Base-by-base conservation (phyloP, 2,113 vertebrate genomes). In the Pyrgilauda ruficollis region DNA sequence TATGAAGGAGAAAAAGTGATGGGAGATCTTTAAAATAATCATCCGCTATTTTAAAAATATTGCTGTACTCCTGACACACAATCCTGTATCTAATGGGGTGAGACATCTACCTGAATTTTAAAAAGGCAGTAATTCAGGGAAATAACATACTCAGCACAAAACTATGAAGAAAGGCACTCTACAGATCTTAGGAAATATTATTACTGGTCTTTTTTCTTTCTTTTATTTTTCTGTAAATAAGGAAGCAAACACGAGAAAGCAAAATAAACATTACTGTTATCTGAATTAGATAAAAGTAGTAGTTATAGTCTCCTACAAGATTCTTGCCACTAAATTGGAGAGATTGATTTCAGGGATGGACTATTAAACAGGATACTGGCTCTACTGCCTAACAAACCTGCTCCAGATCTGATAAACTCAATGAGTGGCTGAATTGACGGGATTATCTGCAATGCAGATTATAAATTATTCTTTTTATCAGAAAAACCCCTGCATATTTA, bases 301-400 rank as follows among this genome's bases (percentile, higher is more conserved):
- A 72, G 35, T 55, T 41, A 21, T 23, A 24, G 11, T 43, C 3
- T 21, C 6, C 4, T 13, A 39, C 13, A 75, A 47, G 3, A 31
- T 61, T 69, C 22, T 89, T 69, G 7, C 3, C 3, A 3, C 11
- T 61, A n/a, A 53, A 49, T 17, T 55, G 10, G 4, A 69, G 16
- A 78, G 4, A 31, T 24, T 2, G 23, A 7, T 70, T 66, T 86
- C 35, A 37, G 1, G 0, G 16, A 18, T 31, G n/a, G 53, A 44
- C 15, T 44, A 6, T n/a, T 66, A 66, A 21, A 44, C 5, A 55
- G 12, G 13, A 6, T 24, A 24, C 11, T 27, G 28, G 27, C 18
- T 74, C 37, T 2, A 0, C 20, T 31, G 19, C 33, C 1, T 1
- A 50, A 37, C 10, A 33, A 24, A 28, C 17, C 31, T 66, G 11